Percentiles rank a stretch among this genome's conserved stretches.
Evolutionary conservation across 2,113 vertebrate genomes (phyloP).

Genomic region (Pelusios castaneus): DNA sequence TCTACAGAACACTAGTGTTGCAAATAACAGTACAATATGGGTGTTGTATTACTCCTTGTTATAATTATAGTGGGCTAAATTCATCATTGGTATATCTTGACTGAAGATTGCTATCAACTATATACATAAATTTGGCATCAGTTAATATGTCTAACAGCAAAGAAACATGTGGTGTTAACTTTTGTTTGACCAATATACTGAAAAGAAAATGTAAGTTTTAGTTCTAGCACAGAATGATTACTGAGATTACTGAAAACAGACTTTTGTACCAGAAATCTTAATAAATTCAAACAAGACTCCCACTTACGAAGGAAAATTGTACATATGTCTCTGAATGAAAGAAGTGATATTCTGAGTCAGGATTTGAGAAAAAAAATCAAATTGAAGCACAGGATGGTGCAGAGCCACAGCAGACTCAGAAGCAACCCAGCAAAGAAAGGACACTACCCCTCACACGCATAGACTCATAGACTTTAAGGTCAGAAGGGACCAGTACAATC

Average conservation of each 20-base stretch:
- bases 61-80: neutral
- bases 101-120: neutral
- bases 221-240: neutral
- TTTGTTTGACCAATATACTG: slow-evolving; percentile 22
- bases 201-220: slow-evolving; percentile 3
- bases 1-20: neutral
- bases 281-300: neutral
- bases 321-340: neutral
- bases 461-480: no score
- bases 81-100: neutral
- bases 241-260: neutral
- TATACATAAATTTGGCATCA: neutral
- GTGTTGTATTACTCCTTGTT: neutral
- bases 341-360: neutral
- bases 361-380: neutral
- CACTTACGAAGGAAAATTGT: neutral
- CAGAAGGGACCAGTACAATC: no score
- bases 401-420: neutral
- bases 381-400: neutral
- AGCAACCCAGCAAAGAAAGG: neutral
- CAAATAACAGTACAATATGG: neutral
- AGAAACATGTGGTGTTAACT: neutral
- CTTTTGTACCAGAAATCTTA: neutral
- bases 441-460: neutral
- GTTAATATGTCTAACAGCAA: neutral